These are phyloP conservation scores for Homarus americanus DNA, from an alignment of 1,140 invertebrate genomes.

Conservation along the genomic window DNA sequence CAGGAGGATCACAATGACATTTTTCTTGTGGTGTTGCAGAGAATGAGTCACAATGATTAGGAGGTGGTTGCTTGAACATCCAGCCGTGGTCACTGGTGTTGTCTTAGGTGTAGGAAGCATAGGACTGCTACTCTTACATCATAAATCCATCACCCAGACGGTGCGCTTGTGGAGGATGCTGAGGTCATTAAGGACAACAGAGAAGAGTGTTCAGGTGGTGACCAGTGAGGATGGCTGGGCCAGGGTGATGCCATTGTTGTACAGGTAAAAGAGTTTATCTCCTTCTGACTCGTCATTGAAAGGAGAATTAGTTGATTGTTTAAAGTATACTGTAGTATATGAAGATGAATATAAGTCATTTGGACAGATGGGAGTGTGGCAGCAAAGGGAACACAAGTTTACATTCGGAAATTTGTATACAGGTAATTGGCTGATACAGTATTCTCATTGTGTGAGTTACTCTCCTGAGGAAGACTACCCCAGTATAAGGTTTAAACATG, in stretches of 20 bases:
- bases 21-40: not conserved
- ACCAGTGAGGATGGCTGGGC: conserved; percentile 1
- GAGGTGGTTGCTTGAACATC: not conserved
- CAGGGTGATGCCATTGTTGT: not conserved
- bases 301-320: too few relatives aligned
- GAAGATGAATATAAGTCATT: too few relatives aligned
- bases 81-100: not conserved
- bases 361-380: too few relatives aligned
- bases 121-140: not conserved
- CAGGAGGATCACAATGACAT: not conserved
- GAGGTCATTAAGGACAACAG: not conserved
- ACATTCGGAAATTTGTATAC: too few relatives aligned
- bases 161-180: not conserved
- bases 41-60: not conserved
- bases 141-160: not conserved
- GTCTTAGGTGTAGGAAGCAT: not conserved
- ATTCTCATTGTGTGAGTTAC: too few relatives aligned
- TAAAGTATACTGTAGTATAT: too few relatives aligned
- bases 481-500: too few relatives aligned
- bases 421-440: too few relatives aligned
- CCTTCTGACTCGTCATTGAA: not conserved
- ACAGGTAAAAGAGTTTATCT: not conserved
- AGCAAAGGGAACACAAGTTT: too few relatives aligned
- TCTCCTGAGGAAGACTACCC: too few relatives aligned
- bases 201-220: not conserved